Percentiles rank a stretch among this genome's conserved stretches.
Conservation (phyloP, 2,888 invertebrate species). For the Andrena minutula region DNA sequence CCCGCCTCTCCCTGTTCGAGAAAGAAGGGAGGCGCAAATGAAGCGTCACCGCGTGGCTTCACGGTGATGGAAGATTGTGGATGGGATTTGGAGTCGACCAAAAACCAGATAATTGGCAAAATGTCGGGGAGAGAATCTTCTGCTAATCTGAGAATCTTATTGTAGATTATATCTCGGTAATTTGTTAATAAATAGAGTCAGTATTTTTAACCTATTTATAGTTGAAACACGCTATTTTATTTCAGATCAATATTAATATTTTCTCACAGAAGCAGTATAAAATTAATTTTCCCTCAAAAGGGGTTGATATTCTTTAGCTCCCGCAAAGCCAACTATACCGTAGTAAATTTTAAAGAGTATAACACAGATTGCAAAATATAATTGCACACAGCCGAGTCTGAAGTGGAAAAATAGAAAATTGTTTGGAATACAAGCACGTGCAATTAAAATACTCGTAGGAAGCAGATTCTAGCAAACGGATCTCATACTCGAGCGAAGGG, state of each 20-base stretch:
- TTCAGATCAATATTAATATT: too few relatives aligned
- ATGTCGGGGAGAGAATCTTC: background rate
- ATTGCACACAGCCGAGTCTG: too few relatives aligned
- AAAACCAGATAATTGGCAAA: background rate
- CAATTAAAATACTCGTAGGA: background rate
- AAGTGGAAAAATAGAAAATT: too few relatives aligned
- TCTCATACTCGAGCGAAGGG: background rate
- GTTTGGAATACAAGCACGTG: too few relatives aligned
- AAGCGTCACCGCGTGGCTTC: slow-evolving; percentile 15
- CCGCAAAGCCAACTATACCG: too few relatives aligned
- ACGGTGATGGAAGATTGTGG: slow-evolving; percentile 5
- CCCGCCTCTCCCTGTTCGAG: background rate
- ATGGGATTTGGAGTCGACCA: background rate
- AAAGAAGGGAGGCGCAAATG: slow-evolving; percentile 20
- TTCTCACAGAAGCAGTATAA: too few relatives aligned
- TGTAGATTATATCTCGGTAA: background rate
- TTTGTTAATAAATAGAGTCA: background rate
- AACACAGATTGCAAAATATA: too few relatives aligned
- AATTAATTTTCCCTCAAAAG: too few relatives aligned
- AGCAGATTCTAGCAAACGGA: background rate
- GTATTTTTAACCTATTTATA: too few relatives aligned
- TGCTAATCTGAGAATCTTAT: background rate
- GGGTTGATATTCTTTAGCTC: too few relatives aligned
- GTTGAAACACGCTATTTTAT: too few relatives aligned
- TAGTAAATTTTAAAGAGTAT: too few relatives aligned